A percentile compares a stretch with the other conserved stretches of the same genome.
phyloP scores from a whole-genome alignment of 2,113 vertebrate genomes.

The Mesembrinibis cayennensis region DNA sequence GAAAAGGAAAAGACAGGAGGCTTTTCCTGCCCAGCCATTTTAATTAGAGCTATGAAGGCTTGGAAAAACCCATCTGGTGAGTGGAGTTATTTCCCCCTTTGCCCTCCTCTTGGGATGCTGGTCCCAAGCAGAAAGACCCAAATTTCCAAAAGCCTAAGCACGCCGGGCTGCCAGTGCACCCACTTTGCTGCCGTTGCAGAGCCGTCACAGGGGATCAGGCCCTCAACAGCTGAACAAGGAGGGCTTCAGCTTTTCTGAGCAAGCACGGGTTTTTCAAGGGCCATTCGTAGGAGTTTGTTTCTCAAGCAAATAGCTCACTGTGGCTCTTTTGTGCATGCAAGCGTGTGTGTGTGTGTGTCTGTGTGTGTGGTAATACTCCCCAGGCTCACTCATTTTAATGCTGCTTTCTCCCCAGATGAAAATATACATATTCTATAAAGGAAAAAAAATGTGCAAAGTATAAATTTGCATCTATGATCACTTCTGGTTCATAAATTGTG shows the following conservation, averaged over 20 bases:
- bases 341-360: not conserved
- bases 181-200: accelerated
- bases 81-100: not conserved
- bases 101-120: not conserved
- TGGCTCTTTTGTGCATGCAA: not conserved
- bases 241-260: not conserved
- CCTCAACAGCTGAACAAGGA: accelerated
- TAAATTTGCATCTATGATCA: slow-evolving; percentile 43
- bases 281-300: not conserved
- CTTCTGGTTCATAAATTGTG: slow-evolving; percentile 48
- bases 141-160: accelerated
- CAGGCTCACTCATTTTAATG: slow-evolving; percentile 33
- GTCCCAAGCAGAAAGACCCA: not conserved
- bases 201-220: not conserved
- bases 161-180: accelerated
- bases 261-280: accelerated
- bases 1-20: slow-evolving; percentile 11
- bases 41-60: not conserved
- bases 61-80: not conserved
- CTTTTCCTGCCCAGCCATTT: slow-evolving; percentile 54
- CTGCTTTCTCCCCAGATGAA: slow-evolving; percentile 46
- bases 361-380: slow-evolving; percentile 24
- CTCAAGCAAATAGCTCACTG: not conserved
- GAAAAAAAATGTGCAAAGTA: slow-evolving; percentile 37
- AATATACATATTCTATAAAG: slow-evolving; percentile 52